Evolutionary conservation across 2,113 vertebrate species (phyloP), one percentile per base, ranked within the genome.

Genomic region (Loxodonta africana): DNA sequence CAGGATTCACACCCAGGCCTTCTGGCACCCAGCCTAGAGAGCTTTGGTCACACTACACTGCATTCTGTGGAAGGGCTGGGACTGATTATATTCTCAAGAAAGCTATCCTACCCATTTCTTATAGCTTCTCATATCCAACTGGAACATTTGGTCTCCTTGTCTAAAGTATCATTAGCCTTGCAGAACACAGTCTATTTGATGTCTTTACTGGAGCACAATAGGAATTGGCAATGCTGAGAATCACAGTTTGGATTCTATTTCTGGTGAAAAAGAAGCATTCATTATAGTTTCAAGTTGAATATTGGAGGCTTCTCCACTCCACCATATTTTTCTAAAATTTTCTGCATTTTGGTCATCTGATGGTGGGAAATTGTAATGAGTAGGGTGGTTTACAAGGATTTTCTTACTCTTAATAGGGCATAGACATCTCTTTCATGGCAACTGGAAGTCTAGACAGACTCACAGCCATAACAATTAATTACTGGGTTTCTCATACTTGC

Each of bases 401-500:
- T 92, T 73, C 25, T 86, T 87, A 51, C 78, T 96, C 48, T 90
- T 67, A 69, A 44, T 81, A 11, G 33, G 84, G 51, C 57, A 86
- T 78, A 96, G 85, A 76, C 37, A 77, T 57, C 65, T 26, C 21
- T 96, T 89, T n/a, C 28, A 88, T 69, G 48, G 60, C 17, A 98
- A 26, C 67, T 95, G 88, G 46, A 83, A 97, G 62, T 91, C 91
- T 90, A 91, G 11, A 81, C 20, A 97, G 89, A 95, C 8, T 62
- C 74, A 94, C 25, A 96, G 84, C 51, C 82, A 83, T 93, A 74
- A 98, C 67, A 80, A 69, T 89, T 67, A 90, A 67, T 95, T 80
- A 21, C 30, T n/a, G 48, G 91, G 63, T 77, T 77, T 95, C 69
- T 94, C 48, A 69, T 80, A 81, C 51, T 90, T 95, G 23, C 51